Base-by-base conservation (phyloP, 1,140 invertebrate genomes). In the Drusus annulatus region DNA sequence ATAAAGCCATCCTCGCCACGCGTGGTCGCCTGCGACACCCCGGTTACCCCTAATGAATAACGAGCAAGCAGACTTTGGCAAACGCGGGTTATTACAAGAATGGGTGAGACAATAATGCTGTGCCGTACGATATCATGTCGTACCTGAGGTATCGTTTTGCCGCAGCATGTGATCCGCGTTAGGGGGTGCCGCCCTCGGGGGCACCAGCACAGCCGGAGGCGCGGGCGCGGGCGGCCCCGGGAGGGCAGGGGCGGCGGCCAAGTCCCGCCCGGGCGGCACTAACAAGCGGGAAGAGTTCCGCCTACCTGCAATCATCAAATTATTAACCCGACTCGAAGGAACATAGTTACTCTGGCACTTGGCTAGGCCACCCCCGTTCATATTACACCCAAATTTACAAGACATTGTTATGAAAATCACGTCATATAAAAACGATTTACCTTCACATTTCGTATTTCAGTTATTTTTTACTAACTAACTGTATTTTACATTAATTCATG, bases 61-160 rank as follows among this genome's bases (percentile, higher is more conserved):
- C 36, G 36, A 45, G 36, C 36, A 45, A 45, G 36, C 36, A 45
- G 36, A 45, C 36, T 45, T 45, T 45, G 36, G 36, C 36, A 13
- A 10, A 13, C 10, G 36, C 36, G 8, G 36, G 36, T 45, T 45
- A 45, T 45, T 45, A 45, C 10, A 45, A 45, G 10, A 45, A 45
- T 45, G 36, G 36, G 36, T 45, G 36, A 45, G 36, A 45, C 8
- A 45, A 45, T 45, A 45, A 45, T 45, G 36, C 36, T 45, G 36
- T 45, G 36, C 36, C 36, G 36, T 45, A 45, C 36, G 36, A 45
- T 45, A 10, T 45, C 54, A 56, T 17, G n/a, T 56, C 54, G 36
- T 83, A 83, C 82, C 82, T 83, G 82, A 83, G 13, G 82, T 83
- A 76, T 83, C 82, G 74, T 83, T 83, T 73, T 79, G 82, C 56